phyloP scores from a whole-genome alignment of 2,888 invertebrate species.

The Hyposoter dolosus region DNA sequence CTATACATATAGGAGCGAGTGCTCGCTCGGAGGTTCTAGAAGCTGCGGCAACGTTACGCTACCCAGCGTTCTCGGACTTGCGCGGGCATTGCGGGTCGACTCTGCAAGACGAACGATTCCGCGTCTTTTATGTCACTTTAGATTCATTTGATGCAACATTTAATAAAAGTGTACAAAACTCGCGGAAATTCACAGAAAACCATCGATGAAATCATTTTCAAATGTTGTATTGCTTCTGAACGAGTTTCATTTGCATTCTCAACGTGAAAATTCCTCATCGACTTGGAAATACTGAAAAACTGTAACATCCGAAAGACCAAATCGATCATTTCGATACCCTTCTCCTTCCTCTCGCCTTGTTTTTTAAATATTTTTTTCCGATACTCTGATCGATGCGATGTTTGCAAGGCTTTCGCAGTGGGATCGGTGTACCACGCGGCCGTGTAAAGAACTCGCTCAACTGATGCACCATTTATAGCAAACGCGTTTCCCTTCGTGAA shows the following conservation, averaged over 20 bases:
- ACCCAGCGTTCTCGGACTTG: not conserved
- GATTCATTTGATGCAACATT: not conserved
- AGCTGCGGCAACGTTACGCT: slow-evolving; percentile 30
- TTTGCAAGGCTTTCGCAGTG: slow-evolving; percentile 46
- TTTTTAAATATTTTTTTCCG: not conserved
- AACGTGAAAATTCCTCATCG: not conserved
- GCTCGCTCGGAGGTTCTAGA: slow-evolving; percentile 62
- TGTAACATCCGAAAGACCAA: not conserved
- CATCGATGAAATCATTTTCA: not conserved
- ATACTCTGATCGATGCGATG: not conserved
- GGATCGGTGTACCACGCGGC: slow-evolving; percentile 36
- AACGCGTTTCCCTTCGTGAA: slow-evolving; percentile 66
- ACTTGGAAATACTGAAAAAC: not conserved
- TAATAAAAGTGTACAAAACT: not conserved
- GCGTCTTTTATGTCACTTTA: not conserved
- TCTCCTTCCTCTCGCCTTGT: not conserved
- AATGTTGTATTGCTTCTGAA: not conserved
- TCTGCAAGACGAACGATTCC: not conserved
- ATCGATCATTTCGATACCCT: not conserved
- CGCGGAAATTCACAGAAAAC: not conserved
- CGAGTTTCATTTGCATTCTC: not conserved
- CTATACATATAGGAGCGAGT: slow-evolving; percentile 9
- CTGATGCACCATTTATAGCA: slow-evolving; percentile 63
- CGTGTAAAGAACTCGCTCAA: slow-evolving; percentile 52
- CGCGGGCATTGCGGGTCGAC: slow-evolving; percentile 15